These are phyloP conservation scores for Phenacoccus solenopsis DNA, from an alignment of 1,140 invertebrate species.

Conservation along the genomic window DNA sequence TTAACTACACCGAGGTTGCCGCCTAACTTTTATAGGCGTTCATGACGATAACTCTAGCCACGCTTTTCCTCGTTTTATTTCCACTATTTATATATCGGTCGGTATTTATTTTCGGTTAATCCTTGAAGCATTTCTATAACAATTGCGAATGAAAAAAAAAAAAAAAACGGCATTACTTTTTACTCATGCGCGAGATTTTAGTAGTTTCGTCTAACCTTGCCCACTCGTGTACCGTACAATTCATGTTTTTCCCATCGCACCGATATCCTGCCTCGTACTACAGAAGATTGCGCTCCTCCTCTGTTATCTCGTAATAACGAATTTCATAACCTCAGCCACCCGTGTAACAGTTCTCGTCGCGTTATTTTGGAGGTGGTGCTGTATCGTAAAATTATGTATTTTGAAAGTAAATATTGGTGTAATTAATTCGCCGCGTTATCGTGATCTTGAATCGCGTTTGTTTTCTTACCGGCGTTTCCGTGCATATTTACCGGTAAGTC, in stretches of 20 bases:
- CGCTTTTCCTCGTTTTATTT: too few relatives aligned
- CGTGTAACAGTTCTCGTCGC: neutral
- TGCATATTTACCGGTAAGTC: too few relatives aligned
- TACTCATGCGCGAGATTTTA: neutral
- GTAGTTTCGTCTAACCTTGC: neutral
- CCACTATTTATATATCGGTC: too few relatives aligned
- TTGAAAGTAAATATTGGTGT: neutral
- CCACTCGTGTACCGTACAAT: neutral
- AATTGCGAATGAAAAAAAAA: neutral
- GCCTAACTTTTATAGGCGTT: too few relatives aligned
- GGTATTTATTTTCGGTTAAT: neutral
- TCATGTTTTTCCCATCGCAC: neutral
- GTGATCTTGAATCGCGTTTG: too few relatives aligned
- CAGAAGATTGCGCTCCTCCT: neutral
- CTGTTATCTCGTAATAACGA: constrained; percentile 1
- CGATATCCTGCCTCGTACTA: neutral
- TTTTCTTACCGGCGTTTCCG: too few relatives aligned
- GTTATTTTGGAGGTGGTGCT: neutral
- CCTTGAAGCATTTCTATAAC: neutral
- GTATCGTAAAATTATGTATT: neutral
- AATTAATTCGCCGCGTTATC: neutral
- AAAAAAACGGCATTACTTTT: neutral
- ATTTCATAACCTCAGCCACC: neutral
- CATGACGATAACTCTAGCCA: too few relatives aligned
- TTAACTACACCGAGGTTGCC: too few relatives aligned